Percentiles rank a stretch among this genome's conserved stretches.
Conservation (phyloP, 2,797 vertebrate species). For the Halcyon badia region DNA sequence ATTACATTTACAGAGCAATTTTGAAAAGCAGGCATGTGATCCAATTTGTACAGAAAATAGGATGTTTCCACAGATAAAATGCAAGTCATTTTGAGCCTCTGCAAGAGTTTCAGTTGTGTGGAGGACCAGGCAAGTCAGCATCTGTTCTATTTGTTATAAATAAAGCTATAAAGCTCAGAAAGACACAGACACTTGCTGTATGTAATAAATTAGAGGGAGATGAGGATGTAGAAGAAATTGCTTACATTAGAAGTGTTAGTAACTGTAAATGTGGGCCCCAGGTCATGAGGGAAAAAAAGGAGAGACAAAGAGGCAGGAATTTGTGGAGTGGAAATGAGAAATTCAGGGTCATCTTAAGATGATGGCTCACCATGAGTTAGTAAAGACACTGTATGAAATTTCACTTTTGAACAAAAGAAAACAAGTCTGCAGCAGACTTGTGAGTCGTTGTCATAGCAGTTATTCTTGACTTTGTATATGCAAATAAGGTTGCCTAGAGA, state of each 20-base stretch:
- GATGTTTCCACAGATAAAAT: background rate
- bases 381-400: background rate
- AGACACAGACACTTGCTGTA: background rate
- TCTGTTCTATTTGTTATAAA: background rate
- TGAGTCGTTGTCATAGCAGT: constrained; percentile 14
- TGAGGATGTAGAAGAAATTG: background rate
- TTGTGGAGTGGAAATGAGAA: background rate
- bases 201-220: background rate
- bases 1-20: background rate
- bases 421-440: background rate
- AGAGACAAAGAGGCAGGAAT: background rate
- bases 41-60: background rate
- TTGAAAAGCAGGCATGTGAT: background rate
- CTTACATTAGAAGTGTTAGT: background rate
- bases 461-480: background rate
- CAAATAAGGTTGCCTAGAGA: background rate
- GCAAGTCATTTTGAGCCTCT: background rate
- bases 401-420: background rate
- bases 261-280: background rate
- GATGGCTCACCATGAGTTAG: background rate
- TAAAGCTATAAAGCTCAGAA: background rate
- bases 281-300: background rate
- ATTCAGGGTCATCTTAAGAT: background rate
- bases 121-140: background rate
- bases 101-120: background rate